These are phyloP conservation scores for Drosophila barbarae DNA, from an alignment of 2,888 invertebrate genomes.

Conservation along the genomic window DNA sequence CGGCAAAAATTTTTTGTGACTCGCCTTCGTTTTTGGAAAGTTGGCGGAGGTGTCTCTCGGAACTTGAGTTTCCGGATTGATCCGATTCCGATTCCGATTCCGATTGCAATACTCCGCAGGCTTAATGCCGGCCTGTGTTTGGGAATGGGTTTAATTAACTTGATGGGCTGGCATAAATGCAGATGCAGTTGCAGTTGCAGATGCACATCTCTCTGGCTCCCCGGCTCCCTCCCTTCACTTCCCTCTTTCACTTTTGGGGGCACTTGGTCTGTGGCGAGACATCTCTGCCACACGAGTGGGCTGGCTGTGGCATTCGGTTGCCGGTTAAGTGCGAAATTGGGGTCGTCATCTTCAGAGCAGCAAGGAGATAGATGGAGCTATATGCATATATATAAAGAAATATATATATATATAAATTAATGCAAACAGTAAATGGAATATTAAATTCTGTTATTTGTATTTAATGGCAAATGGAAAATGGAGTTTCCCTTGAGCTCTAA, in stretches of 20 bases:
- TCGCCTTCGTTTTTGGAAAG: constrained; percentile 10
- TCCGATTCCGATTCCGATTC: constrained; percentile 8
- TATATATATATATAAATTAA: neutral
- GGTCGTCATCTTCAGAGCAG: constrained; percentile 55
- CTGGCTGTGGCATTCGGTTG: constrained; percentile 25
- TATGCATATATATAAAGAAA: no score
- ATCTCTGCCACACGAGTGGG: constrained; percentile 28
- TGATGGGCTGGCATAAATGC: constrained; percentile 34
- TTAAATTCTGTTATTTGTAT: no score
- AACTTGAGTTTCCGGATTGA: constrained; percentile 24
- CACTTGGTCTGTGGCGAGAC: constrained; percentile 17
- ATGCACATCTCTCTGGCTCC: neutral
- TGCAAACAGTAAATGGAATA: neutral
- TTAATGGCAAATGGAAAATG: no score
- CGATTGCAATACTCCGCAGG: constrained; percentile 6
- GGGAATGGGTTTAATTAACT: constrained; percentile 47
- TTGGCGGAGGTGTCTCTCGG: constrained; percentile 16
- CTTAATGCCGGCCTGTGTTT: neutral
- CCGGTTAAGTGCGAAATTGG: constrained; percentile 63
- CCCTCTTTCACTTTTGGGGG: neutral
- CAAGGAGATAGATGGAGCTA: constrained; percentile 1
- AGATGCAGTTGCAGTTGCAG: constrained; percentile 4
- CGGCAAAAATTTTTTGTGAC: constrained; percentile 15
- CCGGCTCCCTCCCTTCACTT: neutral
- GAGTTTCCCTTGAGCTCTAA: neutral